These are phyloP conservation scores for Dryas iulia DNA, from an alignment of 1,140 invertebrate genomes.

Conservation along the genomic window DNA sequence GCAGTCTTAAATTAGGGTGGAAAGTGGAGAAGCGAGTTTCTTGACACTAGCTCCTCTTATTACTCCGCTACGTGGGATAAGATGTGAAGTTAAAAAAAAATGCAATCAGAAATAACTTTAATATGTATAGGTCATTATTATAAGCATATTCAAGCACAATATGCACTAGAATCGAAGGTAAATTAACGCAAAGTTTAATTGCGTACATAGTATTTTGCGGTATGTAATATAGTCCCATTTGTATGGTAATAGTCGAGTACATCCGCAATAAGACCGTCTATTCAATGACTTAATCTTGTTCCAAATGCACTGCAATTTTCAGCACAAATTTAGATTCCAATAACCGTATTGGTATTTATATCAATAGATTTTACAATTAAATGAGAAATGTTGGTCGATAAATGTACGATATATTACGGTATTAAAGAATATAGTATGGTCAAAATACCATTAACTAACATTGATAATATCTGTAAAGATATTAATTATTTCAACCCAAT, in stretches of 20 bases:
- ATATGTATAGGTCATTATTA: background rate
- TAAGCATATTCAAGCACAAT: background rate
- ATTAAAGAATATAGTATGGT: too few species aligned
- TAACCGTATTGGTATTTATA: background rate
- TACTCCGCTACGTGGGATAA: too few species aligned
- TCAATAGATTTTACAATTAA: too few species aligned
- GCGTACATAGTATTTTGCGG: background rate
- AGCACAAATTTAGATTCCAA: background rate
- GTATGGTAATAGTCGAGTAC: slow-evolving; percentile 3
- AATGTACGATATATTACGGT: too few species aligned
- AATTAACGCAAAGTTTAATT: slow-evolving; percentile 5
- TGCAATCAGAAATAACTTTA: background rate
- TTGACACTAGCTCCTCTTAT: too few species aligned
- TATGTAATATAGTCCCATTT: background rate
- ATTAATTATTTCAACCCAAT: too few species aligned
- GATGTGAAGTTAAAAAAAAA: too few species aligned
- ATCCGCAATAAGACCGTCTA: background rate
- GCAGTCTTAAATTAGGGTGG: too few species aligned
- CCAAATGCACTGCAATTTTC: background rate
- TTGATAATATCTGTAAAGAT: too few species aligned
- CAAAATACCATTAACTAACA: too few species aligned
- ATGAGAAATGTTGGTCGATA: too few species aligned
- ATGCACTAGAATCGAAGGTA: background rate
- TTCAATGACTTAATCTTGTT: background rate
- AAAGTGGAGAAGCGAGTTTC: too few species aligned